phyloP scores from a whole-genome alignment of 2,113 vertebrate species.

The Misgurnus mizolepis region DNA sequence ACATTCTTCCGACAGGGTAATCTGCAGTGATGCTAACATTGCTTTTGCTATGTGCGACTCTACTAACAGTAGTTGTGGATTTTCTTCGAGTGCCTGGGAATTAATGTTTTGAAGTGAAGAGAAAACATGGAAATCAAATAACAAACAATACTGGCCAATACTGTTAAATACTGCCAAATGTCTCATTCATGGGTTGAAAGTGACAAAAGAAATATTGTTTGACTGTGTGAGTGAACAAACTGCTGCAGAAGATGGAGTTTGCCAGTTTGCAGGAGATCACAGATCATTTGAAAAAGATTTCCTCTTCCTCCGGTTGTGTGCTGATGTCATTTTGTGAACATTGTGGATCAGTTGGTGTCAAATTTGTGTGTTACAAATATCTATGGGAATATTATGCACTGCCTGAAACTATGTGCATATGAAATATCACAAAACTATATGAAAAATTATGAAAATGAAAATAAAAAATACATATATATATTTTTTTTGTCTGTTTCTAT shows the following conservation, averaged over 20 bases:
- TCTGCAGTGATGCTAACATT: background rate
- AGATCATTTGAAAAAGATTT: slow-evolving; percentile 19
- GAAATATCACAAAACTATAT: slow-evolving; percentile 41
- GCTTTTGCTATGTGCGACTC: background rate
- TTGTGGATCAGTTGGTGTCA: slow-evolving; percentile 69
- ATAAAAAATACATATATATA: background rate
- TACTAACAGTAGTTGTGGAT: background rate
- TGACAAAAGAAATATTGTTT: background rate
- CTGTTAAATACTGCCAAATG: slow-evolving; percentile 24
- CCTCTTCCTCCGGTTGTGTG: slow-evolving; percentile 26
- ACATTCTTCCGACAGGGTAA: background rate
- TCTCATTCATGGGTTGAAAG: background rate
- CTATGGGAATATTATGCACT: slow-evolving; percentile 69
- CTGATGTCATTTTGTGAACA: slow-evolving; percentile 66
- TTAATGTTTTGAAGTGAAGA: background rate
- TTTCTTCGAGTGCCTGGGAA: background rate
- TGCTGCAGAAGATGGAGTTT: background rate
- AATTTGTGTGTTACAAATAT: slow-evolving; percentile 71
- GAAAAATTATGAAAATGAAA: slow-evolving; percentile 28
- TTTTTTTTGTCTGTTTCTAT: background rate
- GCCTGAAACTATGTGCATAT: slow-evolving; percentile 73
- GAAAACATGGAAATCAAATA: slow-evolving; percentile 4
- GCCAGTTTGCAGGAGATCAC: no score
- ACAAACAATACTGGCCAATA: slow-evolving; percentile 14
- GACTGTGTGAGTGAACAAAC: background rate